phyloP scores from a whole-genome alignment of 1,140 invertebrate genomes.

The Panulirus ornatus region DNA sequence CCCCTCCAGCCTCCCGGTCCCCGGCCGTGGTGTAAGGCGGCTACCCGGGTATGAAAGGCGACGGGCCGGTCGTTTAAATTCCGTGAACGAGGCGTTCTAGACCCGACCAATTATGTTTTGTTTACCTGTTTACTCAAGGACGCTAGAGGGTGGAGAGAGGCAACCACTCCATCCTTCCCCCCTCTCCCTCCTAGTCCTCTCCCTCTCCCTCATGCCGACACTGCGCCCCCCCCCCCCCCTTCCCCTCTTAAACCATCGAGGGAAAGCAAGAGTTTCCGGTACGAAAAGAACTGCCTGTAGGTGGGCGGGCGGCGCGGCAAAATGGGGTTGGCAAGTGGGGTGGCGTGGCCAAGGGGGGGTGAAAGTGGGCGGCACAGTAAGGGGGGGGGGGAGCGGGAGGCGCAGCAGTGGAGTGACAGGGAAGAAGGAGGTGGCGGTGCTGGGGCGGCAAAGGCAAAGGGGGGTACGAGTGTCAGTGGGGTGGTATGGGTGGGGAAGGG shows the following conservation, averaged over 20 bases:
- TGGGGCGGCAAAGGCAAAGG: no score
- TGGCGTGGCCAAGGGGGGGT: background rate
- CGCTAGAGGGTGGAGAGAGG: no score
- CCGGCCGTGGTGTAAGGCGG: background rate
- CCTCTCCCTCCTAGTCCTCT: background rate
- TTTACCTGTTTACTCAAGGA: conserved; percentile 4
- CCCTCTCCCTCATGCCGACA: background rate
- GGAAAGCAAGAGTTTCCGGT: background rate
- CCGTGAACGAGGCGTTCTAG: background rate
- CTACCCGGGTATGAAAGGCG: background rate
- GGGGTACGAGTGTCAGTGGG: no score
- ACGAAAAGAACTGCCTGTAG: no score
- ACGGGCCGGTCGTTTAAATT: conserved; percentile 2
- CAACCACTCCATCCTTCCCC: background rate
- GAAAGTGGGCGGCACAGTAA: background rate
- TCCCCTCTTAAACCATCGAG: background rate
- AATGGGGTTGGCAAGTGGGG: background rate
- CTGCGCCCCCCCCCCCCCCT: background rate
- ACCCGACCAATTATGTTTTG: conserved; percentile 16
- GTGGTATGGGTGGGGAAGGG: no score
- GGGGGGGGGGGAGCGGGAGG: background rate
- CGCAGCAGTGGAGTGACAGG: no score
- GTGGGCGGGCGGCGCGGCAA: background rate
- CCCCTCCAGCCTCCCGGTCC: background rate
- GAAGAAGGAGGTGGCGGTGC: no score